Evolutionary conservation across 2,888 invertebrate species (phyloP).

Genomic region (Drosophila pseudotalamancana): DNA sequence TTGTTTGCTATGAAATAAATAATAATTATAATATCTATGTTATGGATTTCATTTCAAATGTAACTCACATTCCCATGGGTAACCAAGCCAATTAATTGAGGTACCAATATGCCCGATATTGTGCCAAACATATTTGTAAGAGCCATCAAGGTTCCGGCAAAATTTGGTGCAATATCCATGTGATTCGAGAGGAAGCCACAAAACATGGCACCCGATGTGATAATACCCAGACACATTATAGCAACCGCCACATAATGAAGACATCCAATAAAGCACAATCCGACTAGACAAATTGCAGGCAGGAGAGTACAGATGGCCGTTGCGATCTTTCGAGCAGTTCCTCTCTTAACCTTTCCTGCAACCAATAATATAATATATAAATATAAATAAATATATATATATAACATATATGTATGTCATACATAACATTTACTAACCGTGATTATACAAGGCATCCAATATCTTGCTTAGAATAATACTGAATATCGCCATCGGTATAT

Average conservation of each 20-base stretch:
- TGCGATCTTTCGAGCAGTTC: conserved; percentile 91
- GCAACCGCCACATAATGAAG: conserved; percentile 87
- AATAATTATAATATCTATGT: no score
- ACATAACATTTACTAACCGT: neutral
- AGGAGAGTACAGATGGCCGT: conserved; percentile 89
- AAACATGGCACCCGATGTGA: conserved; percentile 92
- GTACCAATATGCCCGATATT: conserved; percentile 92
- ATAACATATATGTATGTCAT: neutral
- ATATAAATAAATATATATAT: no score
- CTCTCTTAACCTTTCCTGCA: conserved; percentile 86
- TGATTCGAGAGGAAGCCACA: conserved; percentile 93
- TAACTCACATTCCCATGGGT: conserved; percentile 89
- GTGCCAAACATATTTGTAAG: conserved; percentile 92
- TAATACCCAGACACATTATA: conserved; percentile 85
- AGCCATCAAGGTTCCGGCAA: conserved; percentile 91
- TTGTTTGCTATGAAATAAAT: conserved; percentile 87
- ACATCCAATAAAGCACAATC: conserved; percentile 89
- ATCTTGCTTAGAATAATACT: conserved; percentile 86
- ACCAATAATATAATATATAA: no score
- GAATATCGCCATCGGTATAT: conserved; percentile 81
- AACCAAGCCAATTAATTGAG: conserved; percentile 88
- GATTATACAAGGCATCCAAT: conserved; percentile 87
- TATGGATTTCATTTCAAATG: neutral
- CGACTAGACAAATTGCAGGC: conserved; percentile 88
- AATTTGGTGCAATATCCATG: conserved; percentile 93